Conservation (phyloP, 2,888 invertebrate species). For the Lasiommata megera region DNA sequence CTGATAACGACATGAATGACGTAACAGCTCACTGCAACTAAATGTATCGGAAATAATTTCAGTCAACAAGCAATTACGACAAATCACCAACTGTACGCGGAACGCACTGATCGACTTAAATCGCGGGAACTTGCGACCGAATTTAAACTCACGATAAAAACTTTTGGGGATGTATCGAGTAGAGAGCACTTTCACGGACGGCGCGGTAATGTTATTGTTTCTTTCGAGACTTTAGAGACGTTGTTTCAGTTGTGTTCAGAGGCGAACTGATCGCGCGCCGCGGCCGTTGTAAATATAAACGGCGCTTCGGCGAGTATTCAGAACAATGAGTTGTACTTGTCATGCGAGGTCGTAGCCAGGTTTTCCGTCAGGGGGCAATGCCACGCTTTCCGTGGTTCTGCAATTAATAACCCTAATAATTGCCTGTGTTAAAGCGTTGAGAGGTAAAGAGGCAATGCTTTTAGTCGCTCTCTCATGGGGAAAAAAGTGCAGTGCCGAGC, state of each 20-base stretch:
- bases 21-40: neutral
- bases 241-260: constrained; percentile 61
- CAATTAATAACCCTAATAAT: no score
- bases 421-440: no score
- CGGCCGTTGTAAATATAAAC: constrained; percentile 50
- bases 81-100: neutral
- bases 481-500: no score
- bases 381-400: no score
- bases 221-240: constrained; percentile 34
- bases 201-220: neutral
- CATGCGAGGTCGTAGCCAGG: neutral
- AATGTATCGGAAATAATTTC: neutral
- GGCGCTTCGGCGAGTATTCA: constrained; percentile 53
- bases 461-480: no score
- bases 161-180: neutral
- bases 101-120: neutral
- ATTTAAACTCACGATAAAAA: neutral
- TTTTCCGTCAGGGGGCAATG: neutral
- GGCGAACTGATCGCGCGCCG: constrained; percentile 47
- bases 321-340: constrained; percentile 39
- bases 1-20: neutral
- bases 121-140: neutral
- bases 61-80: neutral
- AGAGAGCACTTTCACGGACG: neutral
- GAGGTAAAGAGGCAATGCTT: no score